These are phyloP conservation scores for Silurus lanzhouensis DNA, from an alignment of 2,797 vertebrate genomes.

Conservation along the genomic window DNA sequence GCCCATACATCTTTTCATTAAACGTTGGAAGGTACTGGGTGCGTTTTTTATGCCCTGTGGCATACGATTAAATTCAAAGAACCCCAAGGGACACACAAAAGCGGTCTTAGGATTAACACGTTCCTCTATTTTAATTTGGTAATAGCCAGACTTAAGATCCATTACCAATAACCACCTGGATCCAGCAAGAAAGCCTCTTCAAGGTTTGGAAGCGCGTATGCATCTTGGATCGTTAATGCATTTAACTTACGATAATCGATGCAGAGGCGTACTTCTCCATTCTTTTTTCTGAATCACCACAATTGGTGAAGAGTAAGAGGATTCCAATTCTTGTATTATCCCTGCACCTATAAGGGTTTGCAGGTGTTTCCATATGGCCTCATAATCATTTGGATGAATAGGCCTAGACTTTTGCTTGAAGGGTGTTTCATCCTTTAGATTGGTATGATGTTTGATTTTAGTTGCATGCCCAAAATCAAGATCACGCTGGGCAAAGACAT, in stretches of 20 bases:
- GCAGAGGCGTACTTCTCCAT: neutral
- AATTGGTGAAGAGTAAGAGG: too few relatives aligned
- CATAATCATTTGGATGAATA: neutral
- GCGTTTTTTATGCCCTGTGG: too few relatives aligned
- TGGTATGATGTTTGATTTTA: neutral
- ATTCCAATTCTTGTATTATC: neutral
- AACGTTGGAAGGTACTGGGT: too few relatives aligned
- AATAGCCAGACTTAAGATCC: conserved; percentile 4
- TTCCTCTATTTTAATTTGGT: conserved; percentile 33
- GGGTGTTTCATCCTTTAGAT: neutral
- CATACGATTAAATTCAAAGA: too few relatives aligned
- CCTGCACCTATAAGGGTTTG: neutral
- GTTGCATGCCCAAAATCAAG: conserved; percentile 1
- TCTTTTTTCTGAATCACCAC: neutral
- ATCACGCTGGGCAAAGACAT: neutral
- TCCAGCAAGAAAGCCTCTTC: conserved; percentile 11
- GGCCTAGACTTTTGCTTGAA: conserved; percentile 1
- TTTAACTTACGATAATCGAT: too few relatives aligned
- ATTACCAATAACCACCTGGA: conserved; percentile 28
- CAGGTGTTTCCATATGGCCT: neutral
- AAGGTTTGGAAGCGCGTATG: conserved; percentile 27
- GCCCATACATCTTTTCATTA: too few relatives aligned
- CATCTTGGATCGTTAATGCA: neutral
- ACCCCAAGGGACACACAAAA: too few relatives aligned
- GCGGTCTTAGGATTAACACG: too few relatives aligned